These are phyloP conservation scores for Rhagonycha fulva DNA, from an alignment of 2,888 invertebrate genomes.

Conservation along the genomic window DNA sequence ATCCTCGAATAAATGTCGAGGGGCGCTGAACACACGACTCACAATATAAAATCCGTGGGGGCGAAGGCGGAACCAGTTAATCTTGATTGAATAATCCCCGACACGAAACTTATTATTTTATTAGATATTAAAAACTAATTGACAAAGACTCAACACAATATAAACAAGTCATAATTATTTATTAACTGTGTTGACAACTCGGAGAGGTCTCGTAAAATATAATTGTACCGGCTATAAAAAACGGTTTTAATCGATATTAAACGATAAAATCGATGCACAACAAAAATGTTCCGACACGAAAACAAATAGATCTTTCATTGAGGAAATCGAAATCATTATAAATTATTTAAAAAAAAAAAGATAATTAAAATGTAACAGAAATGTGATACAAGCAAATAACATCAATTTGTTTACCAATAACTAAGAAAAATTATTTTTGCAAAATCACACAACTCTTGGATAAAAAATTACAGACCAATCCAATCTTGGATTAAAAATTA, in stretches of 20 bases:
- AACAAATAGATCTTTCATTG: neutral
- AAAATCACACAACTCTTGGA: neutral
- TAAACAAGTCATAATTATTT: neutral
- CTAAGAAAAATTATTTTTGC: neutral
- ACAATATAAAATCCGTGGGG: slow-evolving; percentile 52
- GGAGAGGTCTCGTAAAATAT: neutral
- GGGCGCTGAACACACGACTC: slow-evolving; percentile 58
- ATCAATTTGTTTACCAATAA: neutral
- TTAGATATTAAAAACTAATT: slow-evolving; percentile 9
- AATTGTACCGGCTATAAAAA: neutral
- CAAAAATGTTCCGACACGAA: neutral
- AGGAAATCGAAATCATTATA: neutral
- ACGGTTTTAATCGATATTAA: neutral
- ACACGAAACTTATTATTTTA: slow-evolving; percentile 8
- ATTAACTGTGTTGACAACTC: slow-evolving; percentile 3
- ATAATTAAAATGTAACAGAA: neutral
- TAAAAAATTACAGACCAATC: neutral
- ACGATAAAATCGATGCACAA: neutral
- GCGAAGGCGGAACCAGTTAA: slow-evolving; percentile 48
- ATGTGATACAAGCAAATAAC: neutral
- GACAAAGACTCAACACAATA: neutral
- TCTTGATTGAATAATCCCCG: slow-evolving; percentile 57
- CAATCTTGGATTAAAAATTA: neutral
- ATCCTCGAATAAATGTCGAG: slow-evolving; percentile 43
- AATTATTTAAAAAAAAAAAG: neutral